Percentiles rank a stretch among this genome's conserved stretches.
Conservation (phyloP, 2,113 vertebrate species). For the Pomatorhinus ruficollis region DNA sequence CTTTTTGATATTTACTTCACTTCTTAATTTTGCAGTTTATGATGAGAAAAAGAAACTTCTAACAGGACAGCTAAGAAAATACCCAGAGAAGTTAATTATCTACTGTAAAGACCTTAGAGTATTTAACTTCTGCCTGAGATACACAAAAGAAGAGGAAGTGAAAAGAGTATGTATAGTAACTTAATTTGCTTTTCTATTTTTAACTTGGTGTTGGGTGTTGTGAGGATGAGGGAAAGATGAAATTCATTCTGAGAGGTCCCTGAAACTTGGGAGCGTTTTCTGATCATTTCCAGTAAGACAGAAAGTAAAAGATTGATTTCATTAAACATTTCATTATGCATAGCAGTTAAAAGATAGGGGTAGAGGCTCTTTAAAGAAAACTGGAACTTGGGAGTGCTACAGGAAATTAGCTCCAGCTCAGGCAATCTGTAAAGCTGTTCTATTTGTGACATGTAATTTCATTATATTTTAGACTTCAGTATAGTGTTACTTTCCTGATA, state of each 20-base stretch:
- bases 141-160: conserved; percentile 87
- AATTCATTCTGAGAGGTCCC: background rate
- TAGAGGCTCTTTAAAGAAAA: background rate
- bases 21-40: conserved; percentile 74
- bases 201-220: background rate
- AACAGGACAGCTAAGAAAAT: conserved; percentile 79
- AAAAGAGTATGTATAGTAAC: conserved; percentile 78
- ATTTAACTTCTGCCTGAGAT: conserved; percentile 85
- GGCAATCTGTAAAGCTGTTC: background rate
- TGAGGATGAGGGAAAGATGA: background rate
- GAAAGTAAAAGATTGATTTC: background rate
- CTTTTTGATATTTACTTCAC: background rate
- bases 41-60: conserved; percentile 88
- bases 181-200: conserved; percentile 3
- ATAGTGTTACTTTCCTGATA: background rate
- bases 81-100: conserved; percentile 84
- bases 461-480: background rate
- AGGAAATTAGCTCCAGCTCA: background rate
- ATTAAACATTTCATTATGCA: background rate
- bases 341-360: background rate
- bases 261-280: background rate
- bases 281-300: background rate
- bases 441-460: background rate
- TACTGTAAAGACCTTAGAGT: conserved; percentile 89
- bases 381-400: background rate